Conservation (phyloP, 2,797 vertebrate genomes). For the Gastrophryne carolinensis region DNA sequence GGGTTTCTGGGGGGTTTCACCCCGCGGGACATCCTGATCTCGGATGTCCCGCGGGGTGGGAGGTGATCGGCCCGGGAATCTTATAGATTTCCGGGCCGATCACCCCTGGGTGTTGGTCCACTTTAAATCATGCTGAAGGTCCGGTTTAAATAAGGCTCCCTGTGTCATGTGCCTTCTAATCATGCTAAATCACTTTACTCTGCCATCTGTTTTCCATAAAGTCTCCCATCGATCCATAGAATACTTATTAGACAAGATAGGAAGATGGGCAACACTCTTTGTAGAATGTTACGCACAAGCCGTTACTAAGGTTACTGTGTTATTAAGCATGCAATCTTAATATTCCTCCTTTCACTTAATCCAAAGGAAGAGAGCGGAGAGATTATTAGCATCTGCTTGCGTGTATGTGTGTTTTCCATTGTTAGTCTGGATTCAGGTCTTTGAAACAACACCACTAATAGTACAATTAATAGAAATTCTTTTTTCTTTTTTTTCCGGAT, state of each 20-base stretch:
- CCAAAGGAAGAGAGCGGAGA: not conserved
- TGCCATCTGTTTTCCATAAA: not conserved
- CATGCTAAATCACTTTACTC: not conserved
- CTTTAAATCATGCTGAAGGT: no score
- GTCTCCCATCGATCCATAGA: no score
- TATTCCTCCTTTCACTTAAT: constrained; percentile 25
- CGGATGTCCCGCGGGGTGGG: no score
- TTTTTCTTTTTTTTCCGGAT: no score
- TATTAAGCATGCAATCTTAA: not conserved
- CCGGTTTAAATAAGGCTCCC: not conserved
- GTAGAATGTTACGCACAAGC: constrained; percentile 5
- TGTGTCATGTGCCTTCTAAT: not conserved
- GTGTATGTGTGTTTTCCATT: not conserved
- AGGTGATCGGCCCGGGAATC: no score
- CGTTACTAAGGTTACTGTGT: constrained; percentile 32
- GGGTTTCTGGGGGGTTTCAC: no score
- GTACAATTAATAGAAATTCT: no score
- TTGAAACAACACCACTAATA: not conserved
- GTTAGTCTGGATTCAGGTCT: constrained; percentile 1
- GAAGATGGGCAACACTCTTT: not conserved
- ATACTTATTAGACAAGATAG: not conserved
- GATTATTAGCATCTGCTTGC: constrained; percentile 3
- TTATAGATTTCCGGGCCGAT: no score
- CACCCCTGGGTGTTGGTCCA: no score
- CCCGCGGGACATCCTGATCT: no score